Evolutionary conservation across 2,797 vertebrate genomes (phyloP), one percentile per base, ranked within the genome.

Genomic region (Menidia menidia): DNA sequence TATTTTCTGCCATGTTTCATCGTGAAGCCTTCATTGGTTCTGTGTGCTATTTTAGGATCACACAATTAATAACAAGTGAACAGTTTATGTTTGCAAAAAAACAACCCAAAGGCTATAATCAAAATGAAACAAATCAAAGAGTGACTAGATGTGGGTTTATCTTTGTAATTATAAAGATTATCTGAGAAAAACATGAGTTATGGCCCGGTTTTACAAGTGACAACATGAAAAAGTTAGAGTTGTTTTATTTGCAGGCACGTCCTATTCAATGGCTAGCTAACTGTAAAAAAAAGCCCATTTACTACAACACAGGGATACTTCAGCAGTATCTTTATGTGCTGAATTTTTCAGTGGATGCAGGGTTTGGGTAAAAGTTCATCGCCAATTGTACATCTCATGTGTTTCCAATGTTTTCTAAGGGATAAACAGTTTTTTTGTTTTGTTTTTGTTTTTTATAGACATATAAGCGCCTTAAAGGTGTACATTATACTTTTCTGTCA

Each of bases 31-130:
- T 64, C 16, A n/a, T 30, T 30, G 31, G 42, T 39, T 45, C 45
- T 39, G 31, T 39, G 31, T 41, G 11, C 42, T 61, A 18, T 47
- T 45, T 67, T 60, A 31, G 43, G 35, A 59, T 45, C 32, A 51
- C 45, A 48, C 48, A 12, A 31, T 50, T 48, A 39, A 48, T 44
- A 47, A 56, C 47, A 67, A 67, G 57, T 16, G 39, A 52, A 52
- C 2, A 52, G 42, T 53, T 58, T 43, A 19, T 30, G 7, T 2
- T 10, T 2, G 35, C 7, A 39, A 10, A 39, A 7, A 39, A 39
- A 39, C 35, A 39, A 44, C 35, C 7, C 35, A 39, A 39, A 53
- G 14, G 25, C 16, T 41, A 12, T 42, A 41, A 13, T 53, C 2
- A 30, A 53, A 13, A 53, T 6, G 51, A 32, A 31, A 25, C 2